phyloP scores from a whole-genome alignment of 2,888 invertebrate genomes.

The Phoenoteleia sp. region DNA sequence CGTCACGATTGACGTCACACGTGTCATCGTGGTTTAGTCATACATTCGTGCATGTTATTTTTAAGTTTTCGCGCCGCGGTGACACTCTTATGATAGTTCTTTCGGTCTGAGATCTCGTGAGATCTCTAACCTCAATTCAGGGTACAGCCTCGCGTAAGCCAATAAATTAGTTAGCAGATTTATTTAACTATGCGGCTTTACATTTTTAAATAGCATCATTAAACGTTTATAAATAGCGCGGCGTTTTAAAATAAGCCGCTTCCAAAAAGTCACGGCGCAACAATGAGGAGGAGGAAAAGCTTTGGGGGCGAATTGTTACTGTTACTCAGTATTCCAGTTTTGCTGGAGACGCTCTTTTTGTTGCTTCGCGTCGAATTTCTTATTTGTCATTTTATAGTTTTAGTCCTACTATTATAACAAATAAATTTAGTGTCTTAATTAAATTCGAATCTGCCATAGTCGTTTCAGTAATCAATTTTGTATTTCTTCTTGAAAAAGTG shows the following conservation, averaged over 20 bases:
- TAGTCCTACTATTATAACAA: too few species aligned
- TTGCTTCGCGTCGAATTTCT: too few species aligned
- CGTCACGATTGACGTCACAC: constrained; percentile 62
- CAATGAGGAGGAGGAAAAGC: constrained; percentile 14
- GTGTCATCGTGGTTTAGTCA: constrained; percentile 58
- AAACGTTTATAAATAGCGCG: constrained; percentile 49
- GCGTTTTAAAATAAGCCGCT: constrained; percentile 45
- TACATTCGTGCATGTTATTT: constrained; percentile 48
- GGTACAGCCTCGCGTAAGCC: constrained; percentile 50
- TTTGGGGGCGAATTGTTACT: too few species aligned
- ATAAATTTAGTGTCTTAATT: too few species aligned
- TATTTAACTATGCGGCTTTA: constrained; percentile 56
- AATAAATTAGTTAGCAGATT: constrained; percentile 65
- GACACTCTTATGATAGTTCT: constrained; percentile 46
- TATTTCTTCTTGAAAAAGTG: too few species aligned
- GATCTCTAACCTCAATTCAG: constrained; percentile 55
- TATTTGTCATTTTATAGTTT: too few species aligned
- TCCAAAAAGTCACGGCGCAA: constrained; percentile 33
- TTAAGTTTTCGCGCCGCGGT: constrained; percentile 36
- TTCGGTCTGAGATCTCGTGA: constrained; percentile 26
- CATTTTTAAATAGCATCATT: constrained; percentile 61
- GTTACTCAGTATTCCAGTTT: too few species aligned
- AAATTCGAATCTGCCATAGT: too few species aligned
- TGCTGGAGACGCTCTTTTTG: too few species aligned
- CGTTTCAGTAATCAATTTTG: too few species aligned